Base-by-base conservation (phyloP, 2,113 vertebrate genomes). In the Hemibagrus wyckioides region DNA sequence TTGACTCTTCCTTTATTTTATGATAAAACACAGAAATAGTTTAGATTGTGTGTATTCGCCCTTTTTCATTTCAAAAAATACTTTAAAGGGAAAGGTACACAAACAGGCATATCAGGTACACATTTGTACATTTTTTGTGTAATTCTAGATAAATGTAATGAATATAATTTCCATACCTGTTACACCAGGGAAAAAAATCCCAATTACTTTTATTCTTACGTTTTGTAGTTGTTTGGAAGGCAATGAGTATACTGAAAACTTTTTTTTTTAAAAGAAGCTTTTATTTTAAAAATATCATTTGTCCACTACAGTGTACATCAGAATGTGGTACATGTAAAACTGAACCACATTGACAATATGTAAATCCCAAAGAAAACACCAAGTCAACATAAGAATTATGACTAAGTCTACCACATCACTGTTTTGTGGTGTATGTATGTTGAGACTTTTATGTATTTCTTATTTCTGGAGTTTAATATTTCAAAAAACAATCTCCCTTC, bases 171-270 rank as follows among this genome's bases (percentile, higher is more conserved):
- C n/a, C n/a, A n/a, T n/a, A n/a, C n/a, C n/a, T n/a, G n/a, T n/a
- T n/a, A n/a, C n/a, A n/a, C n/a, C n/a, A n/a, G n/a, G n/a, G n/a
- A n/a, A n/a, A n/a, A n/a, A n/a, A n/a, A n/a, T 17, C 5, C 17
- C 5, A 71, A 71, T 71, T 81, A n/a, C n/a, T n/a, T n/a, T n/a
- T 59, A 59, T 59, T 81, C 2, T 28, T 33, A n/a, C n/a, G n/a
- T 59, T 57, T 10, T 33, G n/a, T 6, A 36, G 25, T 36, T 23
- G n/a, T 57, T 56, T 81, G 79, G 1, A 81, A 57, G 79, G 52
- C 33, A 81, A 59, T 59, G 17, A 81, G 79, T 6, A 81, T 57
- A 81, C 54, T 81, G 79, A 59, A 36, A 56, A 33, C 14, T n/a
- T n/a, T n/a, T n/a, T n/a, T 15, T 71, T 71, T 33, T 21, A 21